Conservation (phyloP, 37 sponge, comb jelly and placozoan genomes). For the Aplysina aerophoba region DNA sequence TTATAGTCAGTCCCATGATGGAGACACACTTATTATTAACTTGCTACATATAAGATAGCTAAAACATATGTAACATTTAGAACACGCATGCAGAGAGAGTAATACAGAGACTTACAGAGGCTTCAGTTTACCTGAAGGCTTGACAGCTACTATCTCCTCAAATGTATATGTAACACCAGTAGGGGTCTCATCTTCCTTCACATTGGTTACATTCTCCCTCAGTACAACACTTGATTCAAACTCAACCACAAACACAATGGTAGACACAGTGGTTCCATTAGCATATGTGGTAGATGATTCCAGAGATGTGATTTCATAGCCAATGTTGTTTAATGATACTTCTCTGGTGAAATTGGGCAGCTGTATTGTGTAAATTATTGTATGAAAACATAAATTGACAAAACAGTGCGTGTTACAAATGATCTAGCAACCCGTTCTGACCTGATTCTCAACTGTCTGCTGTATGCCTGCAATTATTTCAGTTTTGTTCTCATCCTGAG, state of each 20-base stretch:
- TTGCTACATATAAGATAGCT: too few relatives aligned
- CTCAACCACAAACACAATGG: slow-evolving; percentile 9
- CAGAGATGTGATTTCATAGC: background rate
- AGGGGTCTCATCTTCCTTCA: background rate
- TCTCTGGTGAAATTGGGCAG: too few relatives aligned
- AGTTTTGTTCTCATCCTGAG: background rate
- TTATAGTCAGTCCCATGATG: background rate
- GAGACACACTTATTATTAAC: background rate
- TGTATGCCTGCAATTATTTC: background rate
- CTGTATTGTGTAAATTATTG: too few relatives aligned
- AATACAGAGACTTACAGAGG: too few relatives aligned
- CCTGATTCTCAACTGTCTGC: too few relatives aligned
- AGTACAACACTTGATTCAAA: background rate
- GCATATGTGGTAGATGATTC: background rate
- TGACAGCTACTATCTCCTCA: background rate
- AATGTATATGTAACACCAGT: background rate
- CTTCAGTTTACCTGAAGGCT: slow-evolving; percentile 9
- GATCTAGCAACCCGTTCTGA: too few relatives aligned
- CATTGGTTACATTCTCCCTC: background rate
- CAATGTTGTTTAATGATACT: too few relatives aligned
- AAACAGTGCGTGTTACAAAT: background rate
- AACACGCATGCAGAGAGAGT: too few relatives aligned
- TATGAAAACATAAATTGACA: background rate
- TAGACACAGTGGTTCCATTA: background rate
- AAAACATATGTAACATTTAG: too few relatives aligned